Conservation (phyloP, 1,140 invertebrate genomes). For the Aradophagus sp. region DNA sequence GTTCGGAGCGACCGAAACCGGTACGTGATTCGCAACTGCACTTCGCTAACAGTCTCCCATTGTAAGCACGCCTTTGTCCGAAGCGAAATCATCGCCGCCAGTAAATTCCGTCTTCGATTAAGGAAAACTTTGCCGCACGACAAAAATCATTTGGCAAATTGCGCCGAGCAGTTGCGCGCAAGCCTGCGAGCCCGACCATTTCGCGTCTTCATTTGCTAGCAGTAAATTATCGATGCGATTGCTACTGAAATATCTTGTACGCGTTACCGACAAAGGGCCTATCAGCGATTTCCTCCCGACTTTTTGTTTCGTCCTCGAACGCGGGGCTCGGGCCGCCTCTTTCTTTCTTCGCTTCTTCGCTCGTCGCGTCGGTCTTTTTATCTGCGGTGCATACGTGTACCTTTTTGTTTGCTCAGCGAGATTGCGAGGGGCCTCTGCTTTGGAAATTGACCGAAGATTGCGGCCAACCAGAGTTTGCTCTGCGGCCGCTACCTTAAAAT, state of each 20-base stretch:
- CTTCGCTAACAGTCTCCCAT: slow-evolving; percentile 14
- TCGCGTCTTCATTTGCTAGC: slow-evolving; percentile 49
- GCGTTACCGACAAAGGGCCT: slow-evolving; percentile 53
- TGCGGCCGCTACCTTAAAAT: slow-evolving; percentile 63
- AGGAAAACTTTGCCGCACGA: too few relatives aligned
- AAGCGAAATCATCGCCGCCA: slow-evolving; percentile 22
- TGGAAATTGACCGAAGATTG: slow-evolving; percentile 71
- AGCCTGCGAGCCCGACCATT: slow-evolving; percentile 23
- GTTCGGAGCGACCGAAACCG: slow-evolving; percentile 31
- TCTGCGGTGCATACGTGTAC: slow-evolving; percentile 46
- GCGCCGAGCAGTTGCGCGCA: slow-evolving; percentile 39
- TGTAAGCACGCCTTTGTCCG: slow-evolving; percentile 22
- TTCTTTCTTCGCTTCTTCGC: slow-evolving; percentile 27
- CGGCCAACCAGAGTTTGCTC: slow-evolving; percentile 63
- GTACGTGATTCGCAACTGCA: slow-evolving; percentile 54
- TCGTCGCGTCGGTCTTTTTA: slow-evolving; percentile 40
- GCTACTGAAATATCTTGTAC: slow-evolving; percentile 60
- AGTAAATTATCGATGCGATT: slow-evolving; percentile 60
- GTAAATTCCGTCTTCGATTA: slow-evolving; percentile 17
- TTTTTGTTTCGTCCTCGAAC: slow-evolving; percentile 48
- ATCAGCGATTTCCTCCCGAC: slow-evolving; percentile 52
- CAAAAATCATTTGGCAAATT: slow-evolving; percentile 37
- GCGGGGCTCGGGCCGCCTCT: slow-evolving; percentile 22
- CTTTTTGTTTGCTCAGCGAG: slow-evolving; percentile 61
- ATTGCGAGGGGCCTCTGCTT: slow-evolving; percentile 58